Conservation (phyloP, 2,113 vertebrate species). For the Aplodontia rufa region DNA sequence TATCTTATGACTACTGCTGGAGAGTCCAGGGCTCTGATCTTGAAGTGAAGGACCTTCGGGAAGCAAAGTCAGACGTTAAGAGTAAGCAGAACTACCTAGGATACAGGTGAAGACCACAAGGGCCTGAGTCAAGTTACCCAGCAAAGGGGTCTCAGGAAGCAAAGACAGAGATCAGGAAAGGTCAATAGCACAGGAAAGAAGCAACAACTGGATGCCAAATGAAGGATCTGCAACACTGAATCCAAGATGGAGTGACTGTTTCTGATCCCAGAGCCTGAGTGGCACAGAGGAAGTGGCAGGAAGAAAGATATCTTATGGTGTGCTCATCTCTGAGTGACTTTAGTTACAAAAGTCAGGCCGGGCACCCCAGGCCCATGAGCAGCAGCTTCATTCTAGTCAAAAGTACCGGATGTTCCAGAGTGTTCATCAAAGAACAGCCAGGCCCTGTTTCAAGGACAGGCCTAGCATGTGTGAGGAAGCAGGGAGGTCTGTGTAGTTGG, state of each 20-base stretch:
- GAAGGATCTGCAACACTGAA: neutral
- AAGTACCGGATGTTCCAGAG: no score
- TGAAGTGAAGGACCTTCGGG: accelerated
- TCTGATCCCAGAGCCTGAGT: neutral
- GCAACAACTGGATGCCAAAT: neutral
- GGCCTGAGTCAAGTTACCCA: neutral
- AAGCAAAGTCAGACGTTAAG: neutral
- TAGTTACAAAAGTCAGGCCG: neutral
- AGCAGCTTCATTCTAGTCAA: neutral
- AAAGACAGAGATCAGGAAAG: neutral
- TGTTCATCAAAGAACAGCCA: neutral
- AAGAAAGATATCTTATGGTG: neutral
- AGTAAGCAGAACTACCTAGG: neutral
- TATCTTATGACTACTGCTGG: no score
- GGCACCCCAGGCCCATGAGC: neutral
- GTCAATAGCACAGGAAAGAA: neutral
- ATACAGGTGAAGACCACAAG: neutral
- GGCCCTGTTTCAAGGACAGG: neutral
- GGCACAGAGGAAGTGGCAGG: neutral
- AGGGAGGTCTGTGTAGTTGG: neutral
- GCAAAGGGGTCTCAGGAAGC: neutral
- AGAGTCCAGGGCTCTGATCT: neutral
- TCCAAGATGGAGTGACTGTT: neutral
- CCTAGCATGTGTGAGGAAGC: neutral
- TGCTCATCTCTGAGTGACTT: neutral